phyloP scores from a whole-genome alignment of 1,140 invertebrate species.

The Diorhabda sublineata region DNA sequence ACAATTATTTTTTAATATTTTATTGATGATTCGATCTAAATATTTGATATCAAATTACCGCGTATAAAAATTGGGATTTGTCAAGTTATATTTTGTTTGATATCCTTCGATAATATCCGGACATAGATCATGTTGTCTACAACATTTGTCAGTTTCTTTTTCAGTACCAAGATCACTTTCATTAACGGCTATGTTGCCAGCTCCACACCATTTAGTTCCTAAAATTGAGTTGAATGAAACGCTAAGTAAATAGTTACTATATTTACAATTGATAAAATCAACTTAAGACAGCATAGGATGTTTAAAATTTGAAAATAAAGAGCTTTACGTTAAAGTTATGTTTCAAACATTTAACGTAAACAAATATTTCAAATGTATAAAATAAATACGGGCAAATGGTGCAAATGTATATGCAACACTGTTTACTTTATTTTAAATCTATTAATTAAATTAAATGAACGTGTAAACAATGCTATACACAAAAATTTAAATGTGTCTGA shows the following conservation, averaged over 20 bases:
- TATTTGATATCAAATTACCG: constrained; percentile 23
- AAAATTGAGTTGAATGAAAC: not conserved
- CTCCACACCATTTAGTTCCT: constrained; percentile 68
- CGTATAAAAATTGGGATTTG: constrained; percentile 51
- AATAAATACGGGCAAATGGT: no score
- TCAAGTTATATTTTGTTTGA: constrained; percentile 57
- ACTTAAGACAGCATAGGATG: no score
- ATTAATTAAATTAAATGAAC: no score
- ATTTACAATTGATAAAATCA: not conserved
- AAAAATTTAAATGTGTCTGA: not conserved
- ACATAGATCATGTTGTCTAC: constrained; percentile 73
- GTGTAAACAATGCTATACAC: no score
- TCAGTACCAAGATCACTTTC: constrained; percentile 66
- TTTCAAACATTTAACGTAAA: no score
- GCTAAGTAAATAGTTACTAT: not conserved
- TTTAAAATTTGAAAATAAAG: no score
- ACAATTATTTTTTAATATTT: constrained; percentile 12
- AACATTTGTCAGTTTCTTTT: constrained; percentile 68
- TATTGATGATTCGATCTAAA: not conserved
- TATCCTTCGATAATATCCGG: constrained; percentile 57
- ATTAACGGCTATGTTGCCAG: constrained; percentile 64
- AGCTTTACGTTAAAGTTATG: no score
- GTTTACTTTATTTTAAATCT: no score
- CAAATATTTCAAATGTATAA: no score
- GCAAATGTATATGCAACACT: no score